Evolutionary conservation across 1,140 invertebrate species (phyloP).

Genomic region (Homarus americanus): DNA sequence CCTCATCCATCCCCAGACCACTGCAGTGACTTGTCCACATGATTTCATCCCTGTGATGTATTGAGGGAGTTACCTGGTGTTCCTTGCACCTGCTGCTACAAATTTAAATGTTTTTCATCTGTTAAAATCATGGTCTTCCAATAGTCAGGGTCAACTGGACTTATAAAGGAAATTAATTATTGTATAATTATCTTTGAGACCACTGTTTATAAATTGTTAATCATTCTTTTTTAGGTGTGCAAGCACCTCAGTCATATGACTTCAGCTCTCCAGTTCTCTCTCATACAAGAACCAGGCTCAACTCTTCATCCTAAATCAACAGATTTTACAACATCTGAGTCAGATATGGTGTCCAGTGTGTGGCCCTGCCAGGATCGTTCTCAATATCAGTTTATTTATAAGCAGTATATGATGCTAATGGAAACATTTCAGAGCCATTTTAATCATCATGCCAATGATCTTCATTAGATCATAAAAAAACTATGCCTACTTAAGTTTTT

Average conservation of each 20-base stretch:
- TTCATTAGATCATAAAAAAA: background rate
- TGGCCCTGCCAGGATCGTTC: slow-evolving; percentile 7
- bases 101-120: too few species aligned
- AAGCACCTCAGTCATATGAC: slow-evolving; percentile 30
- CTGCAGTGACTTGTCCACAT: too few species aligned
- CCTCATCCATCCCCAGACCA: too few species aligned
- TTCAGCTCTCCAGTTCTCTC: slow-evolving; percentile 28
- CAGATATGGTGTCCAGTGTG: background rate
- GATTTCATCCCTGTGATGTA: too few species aligned
- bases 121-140: too few species aligned
- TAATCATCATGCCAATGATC: background rate
- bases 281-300: slow-evolving; percentile 14
- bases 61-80: too few species aligned
- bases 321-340: background rate
- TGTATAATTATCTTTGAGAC: too few species aligned
- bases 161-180: too few species aligned
- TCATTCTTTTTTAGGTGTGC: slow-evolving; percentile 22
- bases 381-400: slow-evolving; percentile 58
- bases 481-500: background rate
- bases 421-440: slow-evolving; percentile 36
- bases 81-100: too few species aligned
- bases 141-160: too few species aligned
- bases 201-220: background rate
- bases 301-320: background rate
- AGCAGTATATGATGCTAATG: slow-evolving; percentile 41